Percentiles rank a stretch among this genome's conserved stretches.
phyloP scores from a whole-genome alignment of 1,140 invertebrate genomes.

The Meloidogyne hapla region DNA sequence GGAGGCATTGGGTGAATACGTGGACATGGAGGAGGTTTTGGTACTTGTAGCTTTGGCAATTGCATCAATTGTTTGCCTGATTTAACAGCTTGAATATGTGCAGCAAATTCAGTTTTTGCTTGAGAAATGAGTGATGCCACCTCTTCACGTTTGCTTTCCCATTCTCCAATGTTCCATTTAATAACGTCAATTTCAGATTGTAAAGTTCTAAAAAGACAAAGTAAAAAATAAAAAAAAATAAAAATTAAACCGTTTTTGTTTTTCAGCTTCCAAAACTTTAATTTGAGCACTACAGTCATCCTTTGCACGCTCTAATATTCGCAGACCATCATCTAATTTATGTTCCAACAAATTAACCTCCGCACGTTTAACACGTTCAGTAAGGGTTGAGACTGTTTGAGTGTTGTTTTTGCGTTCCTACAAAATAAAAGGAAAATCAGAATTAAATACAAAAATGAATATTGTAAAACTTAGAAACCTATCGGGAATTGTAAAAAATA shows the following conservation, averaged over 20 bases:
- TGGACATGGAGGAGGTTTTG: slow-evolving; percentile 46
- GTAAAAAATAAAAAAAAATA: neutral
- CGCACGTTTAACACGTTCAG: slow-evolving; percentile 41
- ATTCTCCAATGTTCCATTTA: slow-evolving; percentile 47
- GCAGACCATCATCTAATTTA: slow-evolving; percentile 47
- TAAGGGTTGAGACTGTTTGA: slow-evolving; percentile 30
- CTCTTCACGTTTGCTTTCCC: slow-evolving; percentile 43
- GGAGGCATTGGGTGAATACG: slow-evolving; percentile 40
- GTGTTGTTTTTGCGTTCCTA: slow-evolving; percentile 40
- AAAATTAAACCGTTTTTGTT: slow-evolving; percentile 30
- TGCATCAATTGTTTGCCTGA: slow-evolving; percentile 46
- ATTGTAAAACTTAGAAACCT: no score
- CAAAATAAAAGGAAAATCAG: slow-evolving; percentile 16
- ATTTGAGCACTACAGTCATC: slow-evolving; percentile 49
- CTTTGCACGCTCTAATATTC: slow-evolving; percentile 46
- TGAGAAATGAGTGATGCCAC: slow-evolving; percentile 39
- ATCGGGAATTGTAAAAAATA: neutral
- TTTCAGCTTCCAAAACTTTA: slow-evolving; percentile 30
- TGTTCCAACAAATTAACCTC: slow-evolving; percentile 46
- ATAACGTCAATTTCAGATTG: slow-evolving; percentile 30
- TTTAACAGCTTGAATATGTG: slow-evolving; percentile 45
- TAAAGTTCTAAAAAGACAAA: neutral
- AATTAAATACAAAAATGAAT: neutral
- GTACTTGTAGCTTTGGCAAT: slow-evolving; percentile 46
- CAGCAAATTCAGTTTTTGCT: slow-evolving; percentile 36